These are phyloP conservation scores for Oscheius onirici DNA, from an alignment of 2,888 invertebrate species.

Conservation along the genomic window DNA sequence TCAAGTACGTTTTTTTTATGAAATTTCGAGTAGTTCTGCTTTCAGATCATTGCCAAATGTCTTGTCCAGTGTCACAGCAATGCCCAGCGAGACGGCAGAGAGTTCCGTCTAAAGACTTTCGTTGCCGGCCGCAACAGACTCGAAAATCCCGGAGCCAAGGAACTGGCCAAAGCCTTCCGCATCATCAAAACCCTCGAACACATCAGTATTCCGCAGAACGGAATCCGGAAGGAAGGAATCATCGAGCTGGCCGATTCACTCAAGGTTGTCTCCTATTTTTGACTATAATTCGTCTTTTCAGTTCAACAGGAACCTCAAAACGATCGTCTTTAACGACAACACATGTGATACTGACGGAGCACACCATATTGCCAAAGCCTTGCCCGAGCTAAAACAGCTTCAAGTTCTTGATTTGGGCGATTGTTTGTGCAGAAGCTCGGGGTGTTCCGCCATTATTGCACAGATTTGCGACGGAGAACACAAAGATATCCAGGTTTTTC, in stretches of 20 bases:
- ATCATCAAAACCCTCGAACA: slow-evolving; percentile 87
- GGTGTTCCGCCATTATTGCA: slow-evolving; percentile 80
- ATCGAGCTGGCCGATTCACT: slow-evolving; percentile 80
- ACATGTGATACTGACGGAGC: slow-evolving; percentile 85
- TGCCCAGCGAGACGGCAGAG: slow-evolving; percentile 70
- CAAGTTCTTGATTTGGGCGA: slow-evolving; percentile 75
- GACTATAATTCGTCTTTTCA: not conserved
- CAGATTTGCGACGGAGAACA: slow-evolving; percentile 75
- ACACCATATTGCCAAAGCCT: slow-evolving; percentile 80
- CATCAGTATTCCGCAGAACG: slow-evolving; percentile 94
- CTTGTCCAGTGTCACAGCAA: slow-evolving; percentile 47
- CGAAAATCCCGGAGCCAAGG: slow-evolving; percentile 90
- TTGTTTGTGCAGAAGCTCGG: slow-evolving; percentile 76
- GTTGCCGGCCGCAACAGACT: slow-evolving; percentile 91
- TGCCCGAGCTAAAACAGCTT: slow-evolving; percentile 79
- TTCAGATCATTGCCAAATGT: slow-evolving; percentile 25
- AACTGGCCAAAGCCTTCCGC: slow-evolving; percentile 85
- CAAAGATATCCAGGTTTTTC: slow-evolving; percentile 42
- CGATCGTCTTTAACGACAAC: slow-evolving; percentile 93
- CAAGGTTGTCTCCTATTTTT: slow-evolving; percentile 61
- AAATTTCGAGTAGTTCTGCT: not conserved
- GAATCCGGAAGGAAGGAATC: slow-evolving; percentile 88
- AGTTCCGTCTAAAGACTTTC: slow-evolving; percentile 84
- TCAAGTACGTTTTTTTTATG: slow-evolving; percentile 72
- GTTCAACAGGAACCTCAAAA: slow-evolving; percentile 77